Evolutionary conservation across 2,797 vertebrate genomes (phyloP), one percentile per base, ranked within the genome.

Genomic region (Brachyrhaphis roseni): DNA sequence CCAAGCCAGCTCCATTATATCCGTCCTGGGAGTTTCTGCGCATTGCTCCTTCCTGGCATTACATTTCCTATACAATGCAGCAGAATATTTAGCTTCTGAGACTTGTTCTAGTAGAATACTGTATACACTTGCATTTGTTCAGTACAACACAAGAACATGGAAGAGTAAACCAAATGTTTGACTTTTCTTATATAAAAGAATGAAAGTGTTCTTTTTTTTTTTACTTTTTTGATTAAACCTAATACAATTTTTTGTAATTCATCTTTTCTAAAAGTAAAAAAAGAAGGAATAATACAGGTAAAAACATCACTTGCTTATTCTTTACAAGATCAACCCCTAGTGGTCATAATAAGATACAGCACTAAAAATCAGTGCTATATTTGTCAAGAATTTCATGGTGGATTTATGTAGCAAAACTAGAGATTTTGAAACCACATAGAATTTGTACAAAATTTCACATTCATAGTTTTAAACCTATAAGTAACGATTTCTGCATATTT

Each of bases 251-350:
- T 11, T 75, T 53, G 49, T 0, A 1, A 23, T 41, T 10, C n/a
- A 12, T 41, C 4, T 74, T 11, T 34, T 62, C 26, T 10, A 8
- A 46, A 8, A 66, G 23, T 34, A 7, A 26, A 53, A 49, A 75
- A 47, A 46, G 72, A 57, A 47, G 31, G n/a, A n/a, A 43, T 23
- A 1, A 4, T 46, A 8, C 13, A 10, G n/a, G 8, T 18, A 46
- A 53, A 80, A 34, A 45, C 26, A 0, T 12, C 4, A 34, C 45
- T 41, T 76, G 5, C 28, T 13, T 70, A 51, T 62, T 64, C 85
- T 36, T 53, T 81, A 68, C 77, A 49, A 84, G 53, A 90, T 81
- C 80, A 74, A 5, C 91, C 41, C 36, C 90, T 88, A 87, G 39
- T 75, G 91, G 91, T 74, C 47, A 77, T 75, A 20, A 12, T 68